Conservation (phyloP, 1,140 invertebrate species). For the Lamellibrachia luymesi region DNA sequence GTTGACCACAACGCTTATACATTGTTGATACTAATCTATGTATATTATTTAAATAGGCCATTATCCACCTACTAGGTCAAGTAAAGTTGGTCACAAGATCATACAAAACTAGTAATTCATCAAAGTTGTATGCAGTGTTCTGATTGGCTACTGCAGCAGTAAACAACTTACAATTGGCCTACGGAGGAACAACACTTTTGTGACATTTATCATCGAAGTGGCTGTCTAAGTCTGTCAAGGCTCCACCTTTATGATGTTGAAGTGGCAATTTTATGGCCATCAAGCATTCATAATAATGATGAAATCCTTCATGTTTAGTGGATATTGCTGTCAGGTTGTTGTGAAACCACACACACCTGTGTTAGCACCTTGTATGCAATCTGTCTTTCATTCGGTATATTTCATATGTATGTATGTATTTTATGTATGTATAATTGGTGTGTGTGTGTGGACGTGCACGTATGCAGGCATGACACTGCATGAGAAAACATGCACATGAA, state of each 20-base stretch:
- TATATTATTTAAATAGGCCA: no score
- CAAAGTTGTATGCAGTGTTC: neutral
- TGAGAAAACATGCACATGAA: no score
- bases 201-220: neutral
- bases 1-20: neutral
- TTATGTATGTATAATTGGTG: no score
- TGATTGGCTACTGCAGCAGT: neutral
- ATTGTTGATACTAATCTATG: neutral
- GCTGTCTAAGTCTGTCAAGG: neutral
- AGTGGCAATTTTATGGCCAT: neutral
- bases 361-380: neutral
- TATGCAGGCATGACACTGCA: no score
- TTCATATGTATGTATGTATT: neutral
- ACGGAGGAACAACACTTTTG: neutral
- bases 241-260: neutral
- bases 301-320: slow-evolving; percentile 1
- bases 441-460: no score
- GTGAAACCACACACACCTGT: neutral
- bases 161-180: neutral
- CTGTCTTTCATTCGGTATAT: neutral
- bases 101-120: neutral
- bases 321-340: neutral
- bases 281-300: neutral
- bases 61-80: neutral
- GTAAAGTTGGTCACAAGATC: neutral